Conservation (phyloP, 2,797 vertebrate genomes). For the Pangasius krempfi region DNA sequence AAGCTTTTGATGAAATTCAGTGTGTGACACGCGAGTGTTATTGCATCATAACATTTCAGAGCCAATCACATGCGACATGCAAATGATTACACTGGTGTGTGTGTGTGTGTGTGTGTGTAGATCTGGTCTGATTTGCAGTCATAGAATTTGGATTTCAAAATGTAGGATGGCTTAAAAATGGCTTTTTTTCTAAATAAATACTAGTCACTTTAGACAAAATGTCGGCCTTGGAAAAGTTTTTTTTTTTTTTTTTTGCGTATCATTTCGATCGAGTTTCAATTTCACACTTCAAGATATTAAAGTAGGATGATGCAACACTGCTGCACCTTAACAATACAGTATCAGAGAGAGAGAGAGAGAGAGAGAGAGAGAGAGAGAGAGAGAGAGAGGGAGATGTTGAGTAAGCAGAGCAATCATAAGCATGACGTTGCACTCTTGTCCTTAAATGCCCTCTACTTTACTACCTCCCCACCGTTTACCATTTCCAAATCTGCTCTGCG, state of each 20-base stretch:
- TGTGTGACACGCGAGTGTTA: neutral
- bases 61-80: neutral
- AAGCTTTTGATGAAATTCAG: neutral
- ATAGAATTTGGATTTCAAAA: neutral
- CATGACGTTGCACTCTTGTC: constrained; percentile 56
- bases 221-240: neutral
- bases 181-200: neutral
- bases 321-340: neutral
- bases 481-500: constrained; percentile 5
- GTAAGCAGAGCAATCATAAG: constrained; percentile 31
- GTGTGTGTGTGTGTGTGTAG: neutral
- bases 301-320: neutral
- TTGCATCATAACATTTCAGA: neutral
- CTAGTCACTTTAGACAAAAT: neutral
- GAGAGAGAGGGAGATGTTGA: neutral
- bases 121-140: neutral
- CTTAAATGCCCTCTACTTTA: constrained; percentile 59
- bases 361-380: neutral
- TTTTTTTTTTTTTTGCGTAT: neutral
- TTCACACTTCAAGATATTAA: neutral
- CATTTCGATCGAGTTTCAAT: neutral
- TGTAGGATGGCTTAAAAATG: neutral
- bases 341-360: neutral
- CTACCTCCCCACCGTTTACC: constrained; percentile 39
- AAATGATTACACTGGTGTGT: no score